phyloP scores from a whole-genome alignment of 2,888 invertebrate species.

The Hypselothyrea guttata region DNA sequence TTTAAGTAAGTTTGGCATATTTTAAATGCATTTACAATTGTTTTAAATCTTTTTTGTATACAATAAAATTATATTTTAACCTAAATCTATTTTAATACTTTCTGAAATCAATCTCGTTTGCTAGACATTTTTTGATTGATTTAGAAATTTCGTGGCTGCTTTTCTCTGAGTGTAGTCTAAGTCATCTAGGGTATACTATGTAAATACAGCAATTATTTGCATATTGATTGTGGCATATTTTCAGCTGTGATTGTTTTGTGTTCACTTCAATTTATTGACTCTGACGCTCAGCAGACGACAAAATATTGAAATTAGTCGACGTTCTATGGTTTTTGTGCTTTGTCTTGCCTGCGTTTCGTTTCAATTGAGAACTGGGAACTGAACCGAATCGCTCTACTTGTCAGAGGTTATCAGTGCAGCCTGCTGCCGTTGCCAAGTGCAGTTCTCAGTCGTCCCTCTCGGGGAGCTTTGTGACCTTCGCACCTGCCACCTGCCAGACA shows the following conservation, averaged over 20 bases:
- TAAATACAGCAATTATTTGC: constrained; percentile 45
- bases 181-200: no score
- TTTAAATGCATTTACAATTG: no score
- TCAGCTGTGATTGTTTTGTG: constrained; percentile 25
- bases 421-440: constrained; percentile 42
- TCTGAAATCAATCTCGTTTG: no score
- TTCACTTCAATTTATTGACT: constrained; percentile 60
- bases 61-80: no score
- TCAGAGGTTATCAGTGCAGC: constrained; percentile 46
- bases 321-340: constrained; percentile 46
- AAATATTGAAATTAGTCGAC: constrained; percentile 57
- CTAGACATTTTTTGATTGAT: no score
- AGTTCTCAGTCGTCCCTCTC: neutral
- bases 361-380: constrained; percentile 36
- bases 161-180: no score
- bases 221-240: constrained; percentile 70
- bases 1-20: no score
- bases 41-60: no score
- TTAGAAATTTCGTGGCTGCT: no score
- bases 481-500: constrained; percentile 51
- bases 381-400: constrained; percentile 9
- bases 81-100: no score
- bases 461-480: constrained; percentile 37
- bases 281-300: constrained; percentile 37
- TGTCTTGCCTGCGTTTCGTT: constrained; percentile 30